A percentile compares a stretch with the other conserved stretches of the same genome.
Evolutionary conservation across 2,797 vertebrate genomes (phyloP).

Genomic region (Amphiprion clarkii): DNA sequence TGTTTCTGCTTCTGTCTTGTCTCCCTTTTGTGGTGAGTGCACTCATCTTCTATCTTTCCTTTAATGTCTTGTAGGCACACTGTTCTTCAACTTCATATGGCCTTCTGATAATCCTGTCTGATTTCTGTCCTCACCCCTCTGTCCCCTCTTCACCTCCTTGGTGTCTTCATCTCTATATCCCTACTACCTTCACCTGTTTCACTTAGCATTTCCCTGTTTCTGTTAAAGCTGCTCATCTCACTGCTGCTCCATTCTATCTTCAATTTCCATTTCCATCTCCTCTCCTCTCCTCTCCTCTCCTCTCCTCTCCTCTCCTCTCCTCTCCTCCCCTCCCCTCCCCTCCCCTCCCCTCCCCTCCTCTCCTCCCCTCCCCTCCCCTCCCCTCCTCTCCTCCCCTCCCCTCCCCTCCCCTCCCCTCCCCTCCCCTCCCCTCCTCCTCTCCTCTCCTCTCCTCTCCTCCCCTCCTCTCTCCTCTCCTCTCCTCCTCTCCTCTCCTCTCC

Average conservation of each 20-base stretch:
- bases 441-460: too few relatives aligned
- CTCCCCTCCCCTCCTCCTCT: too few relatives aligned
- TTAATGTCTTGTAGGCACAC: constrained; percentile 37
- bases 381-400: constrained; percentile 56
- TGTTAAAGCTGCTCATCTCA: constrained; percentile 48
- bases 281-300: constrained; percentile 64
- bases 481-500: too few relatives aligned
- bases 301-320: not conserved
- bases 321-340: constrained; percentile 79
- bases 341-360: constrained; percentile 83
- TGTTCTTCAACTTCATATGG: constrained; percentile 67
- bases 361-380: constrained; percentile 74
- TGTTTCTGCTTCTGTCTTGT: constrained; percentile 27
- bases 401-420: too few relatives aligned
- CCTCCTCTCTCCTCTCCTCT: too few relatives aligned
- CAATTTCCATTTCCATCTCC: constrained; percentile 17
- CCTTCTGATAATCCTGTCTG: constrained; percentile 63
- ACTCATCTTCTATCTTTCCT: constrained; percentile 42
- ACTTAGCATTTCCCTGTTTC: constrained; percentile 47
- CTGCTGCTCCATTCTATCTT: constrained; percentile 37
- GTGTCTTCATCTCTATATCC: constrained; percentile 82
- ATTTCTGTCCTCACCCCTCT: constrained; percentile 71
- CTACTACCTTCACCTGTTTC: constrained; percentile 40
- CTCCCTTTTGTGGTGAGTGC: constrained; percentile 26
- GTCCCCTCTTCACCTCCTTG: constrained; percentile 51